Evolutionary conservation across 2,888 invertebrate species (phyloP), one percentile per base, ranked within the genome.

Genomic region (Hirtodrosophila cameraria): DNA sequence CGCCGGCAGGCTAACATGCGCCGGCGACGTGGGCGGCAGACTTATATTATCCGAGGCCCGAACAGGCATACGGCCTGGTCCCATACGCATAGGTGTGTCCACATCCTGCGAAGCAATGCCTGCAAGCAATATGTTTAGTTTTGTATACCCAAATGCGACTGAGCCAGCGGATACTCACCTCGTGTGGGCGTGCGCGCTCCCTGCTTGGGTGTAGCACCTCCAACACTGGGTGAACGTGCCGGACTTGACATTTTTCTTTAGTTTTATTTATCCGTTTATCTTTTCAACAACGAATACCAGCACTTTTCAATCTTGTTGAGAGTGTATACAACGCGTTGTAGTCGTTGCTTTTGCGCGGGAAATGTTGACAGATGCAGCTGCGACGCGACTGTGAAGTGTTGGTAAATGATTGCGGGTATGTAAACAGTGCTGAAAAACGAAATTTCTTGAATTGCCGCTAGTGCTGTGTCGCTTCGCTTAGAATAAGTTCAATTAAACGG

Each of bases 71-170:
- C 82, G 68, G 0, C 86, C 86, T 0, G 83, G 87, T 2, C 91
- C 91, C 89, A 91, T 91, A 12, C 91, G 89, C 89, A 91, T 89
- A 0, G 91, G 91, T 1, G 91, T 91, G 6, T 89, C 90, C 2
- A 78, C 79, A 54, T 88, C 89, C 38, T 86, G 88, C 0, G 62
- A 11, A 3, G 63, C 60, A 45, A 75, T 71, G 39, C 82, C 89
- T 89, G 12, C 1, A 55, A 41, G 2, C 6, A 23, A 11, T 7
- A 7, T 8, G 27, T 3, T 27, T 9, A 15, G 6, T 45, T 63
- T 36, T 12, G 12, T 5, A 5, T 36, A 18, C 6, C 16, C 2
- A 18, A 28, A n/a, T 3, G 0, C 0, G 1, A n/a, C 5, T 1
- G 8, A 30, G 7, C 15, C 1, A 6, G 15, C 6, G 1, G 7